Evolutionary conservation across 1,140 invertebrate genomes (phyloP), one percentile per base, ranked within the genome.

Genomic region (Argopecten irradians): DNA sequence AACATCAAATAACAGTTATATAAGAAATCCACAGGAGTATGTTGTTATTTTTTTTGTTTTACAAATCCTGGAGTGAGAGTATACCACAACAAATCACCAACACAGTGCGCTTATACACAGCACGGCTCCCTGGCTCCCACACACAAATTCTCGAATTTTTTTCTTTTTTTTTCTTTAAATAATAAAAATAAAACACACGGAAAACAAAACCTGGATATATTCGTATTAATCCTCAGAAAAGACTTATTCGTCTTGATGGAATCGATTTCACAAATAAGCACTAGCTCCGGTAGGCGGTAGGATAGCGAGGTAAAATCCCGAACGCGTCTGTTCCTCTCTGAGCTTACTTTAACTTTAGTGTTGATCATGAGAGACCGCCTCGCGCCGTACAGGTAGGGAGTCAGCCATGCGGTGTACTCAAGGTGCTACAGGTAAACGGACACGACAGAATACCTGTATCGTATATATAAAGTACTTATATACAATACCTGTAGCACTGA

Each of bases 21-120:
- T 71, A 71, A 71, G 55, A 71, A 71, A 71, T 71, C 55, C 55
- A 28, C 55, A 71, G 55, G 28, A 71, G 28, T 71, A 71, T 71
- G 5, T 71, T 71, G 55, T 11, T 46, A 19, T 46, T 46, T n/a
- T 46, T 46, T 46, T 46, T n/a, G 55, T 28, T 71, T 71, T n/a
- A 5, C 8, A 39, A 71, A 71, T 71, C 55, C 55, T 71, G 55
- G 22, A 28, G n/a, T 7, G 55, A 71, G 28, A 55, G 16, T 8
- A 7, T 8, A 71, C n/a, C 22, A 71, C 55, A 71, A 16, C 22
- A 71, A n/a, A n/a, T n/a, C 22, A 71, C 8, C 22, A 71, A 71
- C 55, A 71, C 55, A n/a, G 11, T 71, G n/a, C 28, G 55, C 22
- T 71, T 71, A 71, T 11, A 71, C 8, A 28, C 55, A 8, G 22